Evolutionary conservation across 2,113 vertebrate genomes (phyloP), one percentile per base, ranked within the genome.

Genomic region (Todiramphus chloris): DNA sequence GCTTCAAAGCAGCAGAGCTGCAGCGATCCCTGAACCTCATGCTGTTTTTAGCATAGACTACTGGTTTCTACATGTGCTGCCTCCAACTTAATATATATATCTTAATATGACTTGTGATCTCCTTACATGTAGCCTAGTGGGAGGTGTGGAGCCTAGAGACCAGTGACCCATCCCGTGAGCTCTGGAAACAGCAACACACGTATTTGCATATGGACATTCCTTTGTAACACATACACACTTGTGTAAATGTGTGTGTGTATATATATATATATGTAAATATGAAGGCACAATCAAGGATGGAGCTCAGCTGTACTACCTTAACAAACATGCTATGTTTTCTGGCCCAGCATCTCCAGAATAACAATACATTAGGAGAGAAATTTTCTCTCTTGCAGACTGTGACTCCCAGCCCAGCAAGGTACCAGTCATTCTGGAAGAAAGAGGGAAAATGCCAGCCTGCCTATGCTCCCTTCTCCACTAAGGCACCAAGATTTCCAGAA

Each of bases 381-480:
- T 64, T 16, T 62, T 16, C n/a, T 91, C 70, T 91, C 73, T 91
- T 69, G 15, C 72, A 99, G 98, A 94, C 50, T 6, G 16, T 31
- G 83, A 97, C 97, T 16, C 98, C 98, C 7, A 88, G 97, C 18
- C 98, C 98, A 3, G 96, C 96, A 75, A 83, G 41, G 2, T 99
- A 99, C 94, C 98, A 98, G 69, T 60, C 59, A n/a, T 75, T 96
- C 74, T 95, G 83, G 73, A 87, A 21, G 44, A 35, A 10, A 19
- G 93, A 96, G 13, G 93, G 51, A 75, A 93, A 89, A 35, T 14
- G 44, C 56, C 94, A 93, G 39, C 96, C 98, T n/a, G 79, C 68
- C 63, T 96, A 62, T 78, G 97, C 86, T 25, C 98, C 98, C 3
- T 99, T 99, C 86, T 97, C 91, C 91, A 90, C 83, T 23, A 96